Evolutionary conservation across 2,113 vertebrate genomes (phyloP).

Genomic region (Eidolon helvum): DNA sequence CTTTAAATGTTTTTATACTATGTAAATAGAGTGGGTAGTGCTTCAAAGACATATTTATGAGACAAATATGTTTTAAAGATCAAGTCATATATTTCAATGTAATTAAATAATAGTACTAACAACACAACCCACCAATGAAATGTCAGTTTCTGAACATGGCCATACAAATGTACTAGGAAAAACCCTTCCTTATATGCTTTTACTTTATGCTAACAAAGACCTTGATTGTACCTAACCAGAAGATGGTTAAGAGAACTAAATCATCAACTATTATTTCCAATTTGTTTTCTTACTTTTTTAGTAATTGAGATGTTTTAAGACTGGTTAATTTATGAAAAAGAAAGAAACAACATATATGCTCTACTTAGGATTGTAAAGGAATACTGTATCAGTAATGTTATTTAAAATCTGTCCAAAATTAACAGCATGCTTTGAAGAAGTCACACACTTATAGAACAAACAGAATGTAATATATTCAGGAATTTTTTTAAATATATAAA

Average conservation of each 20-base stretch:
- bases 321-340: neutral
- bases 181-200: neutral
- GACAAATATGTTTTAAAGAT: neutral
- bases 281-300: neutral
- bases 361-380: neutral
- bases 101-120: neutral
- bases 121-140: neutral
- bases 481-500: neutral
- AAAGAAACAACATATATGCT: neutral
- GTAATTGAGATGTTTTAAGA: constrained; percentile 19
- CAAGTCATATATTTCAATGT: neutral
- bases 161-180: neutral
- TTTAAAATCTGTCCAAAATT: neutral
- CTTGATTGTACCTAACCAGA: neutral
- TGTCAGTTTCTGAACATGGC: neutral
- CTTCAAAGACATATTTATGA: neutral
- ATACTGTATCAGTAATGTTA: neutral
- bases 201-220: neutral
- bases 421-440: neutral
- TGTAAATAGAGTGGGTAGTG: neutral
- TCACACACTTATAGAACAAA: neutral
- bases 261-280: neutral
- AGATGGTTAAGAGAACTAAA: neutral
- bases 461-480: neutral
- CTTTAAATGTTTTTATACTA: neutral